phyloP scores from a whole-genome alignment of 2,797 vertebrate genomes.

The Megaceryle alcyon region DNA sequence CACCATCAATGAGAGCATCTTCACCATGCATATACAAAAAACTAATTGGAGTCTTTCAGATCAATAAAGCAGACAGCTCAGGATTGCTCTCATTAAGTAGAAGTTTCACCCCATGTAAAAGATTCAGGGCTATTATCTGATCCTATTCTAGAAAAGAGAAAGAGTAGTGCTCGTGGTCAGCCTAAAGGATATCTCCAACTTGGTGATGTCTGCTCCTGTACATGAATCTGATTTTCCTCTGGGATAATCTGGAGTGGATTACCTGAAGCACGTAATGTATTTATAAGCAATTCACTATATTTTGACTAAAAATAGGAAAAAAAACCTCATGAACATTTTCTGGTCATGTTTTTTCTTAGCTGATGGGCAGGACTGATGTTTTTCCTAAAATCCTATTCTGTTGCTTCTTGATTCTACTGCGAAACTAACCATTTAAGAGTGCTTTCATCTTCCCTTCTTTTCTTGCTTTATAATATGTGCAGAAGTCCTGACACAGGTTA shows the following conservation, averaged over 20 bases:
- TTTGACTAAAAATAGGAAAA: not conserved
- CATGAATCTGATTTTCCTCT: not conserved
- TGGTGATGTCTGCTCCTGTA: not conserved
- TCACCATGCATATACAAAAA: not conserved
- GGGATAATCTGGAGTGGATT: not conserved
- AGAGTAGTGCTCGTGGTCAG: not conserved
- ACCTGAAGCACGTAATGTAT: not conserved
- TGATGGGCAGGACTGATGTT: not conserved
- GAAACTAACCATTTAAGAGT: not conserved
- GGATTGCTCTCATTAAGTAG: not conserved
- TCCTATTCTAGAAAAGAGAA: not conserved
- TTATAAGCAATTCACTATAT: not conserved
- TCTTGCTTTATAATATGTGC: not conserved
- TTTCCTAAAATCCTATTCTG: not conserved
- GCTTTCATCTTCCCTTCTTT: not conserved
- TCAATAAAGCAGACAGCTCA: not conserved
- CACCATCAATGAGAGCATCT: not conserved
- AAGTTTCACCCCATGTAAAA: not conserved
- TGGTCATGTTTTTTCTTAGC: not conserved
- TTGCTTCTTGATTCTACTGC: not conserved
- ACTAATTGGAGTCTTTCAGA: not conserved
- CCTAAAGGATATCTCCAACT: not conserved
- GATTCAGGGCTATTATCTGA: not conserved
- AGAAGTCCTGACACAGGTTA: not conserved
- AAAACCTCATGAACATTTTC: not conserved